Percentiles rank a stretch among this genome's conserved stretches.
Conservation (phyloP, 2,888 invertebrate species). For the Drepanosiphum platanoidis region DNA sequence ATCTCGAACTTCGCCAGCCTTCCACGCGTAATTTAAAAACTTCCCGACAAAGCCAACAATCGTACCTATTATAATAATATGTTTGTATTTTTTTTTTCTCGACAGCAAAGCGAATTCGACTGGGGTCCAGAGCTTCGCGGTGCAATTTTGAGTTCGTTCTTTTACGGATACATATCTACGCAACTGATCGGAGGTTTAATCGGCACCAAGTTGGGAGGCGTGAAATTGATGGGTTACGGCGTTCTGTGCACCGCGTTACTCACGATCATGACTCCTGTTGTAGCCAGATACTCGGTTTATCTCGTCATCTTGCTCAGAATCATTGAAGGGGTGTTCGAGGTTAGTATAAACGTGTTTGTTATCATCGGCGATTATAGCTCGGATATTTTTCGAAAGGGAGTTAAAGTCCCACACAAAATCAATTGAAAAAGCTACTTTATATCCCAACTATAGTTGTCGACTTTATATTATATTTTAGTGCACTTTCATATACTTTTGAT, state of each 20-base stretch:
- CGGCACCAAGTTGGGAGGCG: constrained; percentile 85
- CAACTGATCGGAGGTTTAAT: constrained; percentile 87
- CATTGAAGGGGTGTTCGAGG: constrained; percentile 84
- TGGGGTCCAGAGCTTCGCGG: constrained; percentile 84
- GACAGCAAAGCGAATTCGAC: constrained; percentile 78
- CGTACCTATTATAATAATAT: neutral
- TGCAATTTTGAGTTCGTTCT: constrained; percentile 82
- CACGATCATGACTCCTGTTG: constrained; percentile 82
- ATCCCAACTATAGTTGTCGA: no score
- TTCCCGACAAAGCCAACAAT: no score
- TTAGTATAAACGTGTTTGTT: constrained; percentile 66
- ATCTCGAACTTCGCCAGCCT: no score
- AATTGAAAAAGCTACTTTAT: no score
- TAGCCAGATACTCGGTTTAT: constrained; percentile 69
- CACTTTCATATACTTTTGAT: no score
- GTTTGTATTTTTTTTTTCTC: neutral
- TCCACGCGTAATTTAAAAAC: no score
- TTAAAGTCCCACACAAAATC: no score
- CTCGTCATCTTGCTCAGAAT: constrained; percentile 79
- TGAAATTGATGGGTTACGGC: constrained; percentile 78
- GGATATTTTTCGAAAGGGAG: no score
- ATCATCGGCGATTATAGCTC: neutral
- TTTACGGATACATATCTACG: constrained; percentile 88
- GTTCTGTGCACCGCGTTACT: constrained; percentile 81
- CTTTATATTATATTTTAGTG: no score